phyloP scores from a whole-genome alignment of 2,797 vertebrate genomes.

The Crax fasciolata region DNA sequence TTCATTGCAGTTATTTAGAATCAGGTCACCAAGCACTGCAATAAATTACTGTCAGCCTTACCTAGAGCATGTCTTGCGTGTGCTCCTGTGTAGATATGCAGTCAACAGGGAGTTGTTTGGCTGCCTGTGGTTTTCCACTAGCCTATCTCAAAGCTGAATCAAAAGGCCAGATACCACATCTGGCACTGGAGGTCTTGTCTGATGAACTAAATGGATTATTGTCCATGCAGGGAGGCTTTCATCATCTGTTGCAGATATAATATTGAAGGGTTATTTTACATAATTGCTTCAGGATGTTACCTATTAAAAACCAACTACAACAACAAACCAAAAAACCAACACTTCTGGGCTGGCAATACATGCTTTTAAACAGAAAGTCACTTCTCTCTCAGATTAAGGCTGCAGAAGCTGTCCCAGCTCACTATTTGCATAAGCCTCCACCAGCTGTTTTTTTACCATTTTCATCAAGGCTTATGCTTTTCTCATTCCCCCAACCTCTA shows the following conservation, averaged over 20 bases:
- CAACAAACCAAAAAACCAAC: not conserved
- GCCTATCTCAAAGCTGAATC: not conserved
- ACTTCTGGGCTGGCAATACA: not conserved
- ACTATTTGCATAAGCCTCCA: not conserved
- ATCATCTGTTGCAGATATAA: constrained; percentile 8
- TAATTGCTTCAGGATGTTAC: not conserved
- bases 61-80: rapidly evolving
- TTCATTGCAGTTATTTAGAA: not conserved
- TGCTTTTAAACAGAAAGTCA: not conserved
- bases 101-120: not conserved
- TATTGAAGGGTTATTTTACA: not conserved
- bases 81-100: rapidly evolving
- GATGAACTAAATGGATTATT: not conserved
- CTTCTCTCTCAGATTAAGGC: rapidly evolving
- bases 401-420: not conserved
- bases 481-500: not conserved
- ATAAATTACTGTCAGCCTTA: not conserved
- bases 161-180: not conserved
- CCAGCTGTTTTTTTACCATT: not conserved
- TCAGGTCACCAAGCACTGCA: not conserved
- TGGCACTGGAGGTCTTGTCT: not conserved
- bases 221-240: not conserved
- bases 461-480: rapidly evolving
- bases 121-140: not conserved
- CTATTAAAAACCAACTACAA: not conserved